Evolutionary conservation across 2,888 invertebrate species (phyloP), one percentile per base, ranked within the genome.

Genomic region (Macaria liturata): DNA sequence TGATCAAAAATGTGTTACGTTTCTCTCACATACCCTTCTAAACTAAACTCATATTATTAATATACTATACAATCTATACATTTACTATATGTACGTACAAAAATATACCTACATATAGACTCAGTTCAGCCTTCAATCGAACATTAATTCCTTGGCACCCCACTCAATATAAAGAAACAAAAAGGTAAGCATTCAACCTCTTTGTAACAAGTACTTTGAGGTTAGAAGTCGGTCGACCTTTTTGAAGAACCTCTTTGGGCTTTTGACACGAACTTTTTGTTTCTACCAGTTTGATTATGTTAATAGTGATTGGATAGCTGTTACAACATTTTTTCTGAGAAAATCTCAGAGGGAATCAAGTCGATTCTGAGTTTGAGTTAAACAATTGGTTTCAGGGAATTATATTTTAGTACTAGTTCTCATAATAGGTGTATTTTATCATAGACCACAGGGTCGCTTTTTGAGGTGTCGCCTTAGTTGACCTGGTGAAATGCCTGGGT

Each of bases 101-200:
- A 20, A 20, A 20, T 20, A 20, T 20, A 20, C 1, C 20, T 20
- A n/a, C n/a, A n/a, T n/a, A 20, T 20, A 20, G 20, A 31, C 39
- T 0, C 2, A 40, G 30, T 49, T 39, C 30, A 50, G 43, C 30
- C 37, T 51, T 45, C 51, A 78, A 81, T 84, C 72, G 75, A 81
- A 80, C 78, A 83, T 79, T 80, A 82, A 84, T 84, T 80, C 61
- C 46, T 58, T 59, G 67, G 72, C 75, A 65, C 75, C 80, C 74
- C 64, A 66, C 73, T 75, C 57, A 75, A 73, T 76, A 73, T 71
- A 72, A 68, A 74, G 81, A 82, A 84, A 85, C 84, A 84, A 85
- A 82, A 70, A 71, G 61, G 63, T 63, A 70, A 60, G 57, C 68
- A 52, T 59, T 59, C 59, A 54, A 43, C n/a, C 20, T 49, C 78